Base-by-base conservation (phyloP, 2,797 vertebrate genomes). In the Gila robusta region DNA sequence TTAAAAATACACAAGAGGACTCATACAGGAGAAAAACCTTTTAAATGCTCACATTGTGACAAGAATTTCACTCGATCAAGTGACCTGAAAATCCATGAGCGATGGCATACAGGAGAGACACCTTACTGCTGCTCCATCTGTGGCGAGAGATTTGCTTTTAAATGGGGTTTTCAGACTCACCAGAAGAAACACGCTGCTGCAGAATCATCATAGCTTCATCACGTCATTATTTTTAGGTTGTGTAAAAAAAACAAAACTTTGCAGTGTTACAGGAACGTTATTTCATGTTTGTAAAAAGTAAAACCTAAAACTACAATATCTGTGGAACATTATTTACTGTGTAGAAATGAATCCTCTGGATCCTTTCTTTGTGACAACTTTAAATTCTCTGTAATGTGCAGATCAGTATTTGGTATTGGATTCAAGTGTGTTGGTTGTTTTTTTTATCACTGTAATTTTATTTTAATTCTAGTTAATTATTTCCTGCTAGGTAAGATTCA, bases 21-120 rank as follows among this genome's bases (percentile, higher is more conserved):
- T 49, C 71, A 74, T 32, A 74, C 71, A 11, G 2, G 44, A 49
- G 71, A 49, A 32, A 73, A 19, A 74, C 71, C 71, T 1, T 32
- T 10, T 73, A 49, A 74, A 74, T 74, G 71, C 16, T 19, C 44
- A 10, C 16, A 1, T 19, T 74, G 44, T 49, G 16, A 49, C 26
- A 74, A 2, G 44, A 5, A 8, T 11, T 74, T 74, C 2, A 3
- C 72, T 32, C 72, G 9, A 74, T 28, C 70, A 4, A 44, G 39
- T 11, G 26, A 17, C 26, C n/a, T 49, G 2, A 73, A 49, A 16
- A 32, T 49, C 44, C 72, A 74, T 32, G 26, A 32, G 5, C 44
- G 44, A 49, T 28, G 26, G 4, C 72, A 74, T 32, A 74, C 72
- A 1, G 79, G 64, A 69, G 79, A 81, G 23, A 69, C 17, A 49